Conservation (phyloP, 2,797 vertebrate genomes). For the Picus viridis region DNA sequence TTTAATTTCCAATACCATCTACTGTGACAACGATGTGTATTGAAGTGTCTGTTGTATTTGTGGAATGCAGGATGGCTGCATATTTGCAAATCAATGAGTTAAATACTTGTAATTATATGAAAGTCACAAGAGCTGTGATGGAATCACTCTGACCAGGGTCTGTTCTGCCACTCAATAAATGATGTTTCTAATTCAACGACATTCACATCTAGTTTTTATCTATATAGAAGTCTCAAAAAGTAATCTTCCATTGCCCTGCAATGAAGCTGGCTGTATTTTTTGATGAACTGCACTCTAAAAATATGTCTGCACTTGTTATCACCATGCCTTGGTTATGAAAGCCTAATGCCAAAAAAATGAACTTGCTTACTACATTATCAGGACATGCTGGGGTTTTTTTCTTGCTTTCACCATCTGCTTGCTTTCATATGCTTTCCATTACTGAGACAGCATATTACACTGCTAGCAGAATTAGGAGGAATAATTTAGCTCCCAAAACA, state of each 20-base stretch:
- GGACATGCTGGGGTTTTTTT: constrained; percentile 57
- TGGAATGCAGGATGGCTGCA: background rate
- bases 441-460: constrained; percentile 59
- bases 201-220: constrained; percentile 51
- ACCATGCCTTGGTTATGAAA: constrained; percentile 68
- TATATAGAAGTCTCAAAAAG: constrained; percentile 39
- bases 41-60: background rate
- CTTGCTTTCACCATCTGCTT: constrained; percentile 70
- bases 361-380: constrained; percentile 73
- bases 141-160: constrained; percentile 44
- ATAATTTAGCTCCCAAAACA: constrained; percentile 70
- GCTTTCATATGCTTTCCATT: constrained; percentile 70
- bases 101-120: constrained; percentile 11
- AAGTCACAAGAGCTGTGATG: background rate
- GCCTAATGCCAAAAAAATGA: constrained; percentile 71
- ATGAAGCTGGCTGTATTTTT: constrained; percentile 60
- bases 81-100: constrained; percentile 21
- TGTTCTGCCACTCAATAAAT: constrained; percentile 63
- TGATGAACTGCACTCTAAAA: constrained; percentile 62
- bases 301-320: constrained; percentile 64
- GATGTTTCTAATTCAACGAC: constrained; percentile 41
- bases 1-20: background rate
- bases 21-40: background rate
- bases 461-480: constrained; percentile 60
- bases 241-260: constrained; percentile 58